Evolutionary conservation across 2,888 invertebrate species (phyloP).

Genomic region (Xylota segnis): DNA sequence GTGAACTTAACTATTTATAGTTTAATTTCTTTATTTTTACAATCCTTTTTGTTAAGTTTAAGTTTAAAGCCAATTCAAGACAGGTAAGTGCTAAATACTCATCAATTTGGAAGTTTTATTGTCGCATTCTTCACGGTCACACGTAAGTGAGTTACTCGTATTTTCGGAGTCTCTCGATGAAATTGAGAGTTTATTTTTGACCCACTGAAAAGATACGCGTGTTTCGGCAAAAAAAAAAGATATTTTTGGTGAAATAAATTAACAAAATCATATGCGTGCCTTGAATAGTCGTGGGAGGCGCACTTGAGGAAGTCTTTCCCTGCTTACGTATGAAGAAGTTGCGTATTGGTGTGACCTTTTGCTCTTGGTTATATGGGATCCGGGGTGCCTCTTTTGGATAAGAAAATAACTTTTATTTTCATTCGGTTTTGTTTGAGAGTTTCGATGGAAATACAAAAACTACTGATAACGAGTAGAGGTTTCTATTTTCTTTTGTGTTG

Average conservation of each 20-base stretch:
- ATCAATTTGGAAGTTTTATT: not conserved
- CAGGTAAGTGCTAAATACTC: constrained; percentile 55
- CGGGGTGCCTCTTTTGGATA: not conserved
- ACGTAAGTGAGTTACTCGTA: not conserved
- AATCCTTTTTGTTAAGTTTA: constrained; percentile 33
- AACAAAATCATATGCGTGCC: not conserved
- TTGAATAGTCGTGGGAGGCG: constrained; percentile 33
- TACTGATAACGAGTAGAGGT: constrained; percentile 43
- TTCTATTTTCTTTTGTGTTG: not conserved
- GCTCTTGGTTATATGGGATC: constrained; percentile 41
- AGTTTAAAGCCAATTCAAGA: constrained; percentile 78
- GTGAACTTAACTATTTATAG: constrained; percentile 12
- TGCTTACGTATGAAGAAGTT: constrained; percentile 15
- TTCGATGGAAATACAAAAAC: not conserved
- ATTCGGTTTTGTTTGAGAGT: not conserved
- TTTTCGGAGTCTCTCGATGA: constrained; percentile 11
- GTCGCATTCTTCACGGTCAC: constrained; percentile 16
- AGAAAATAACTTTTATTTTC: constrained; percentile 44
- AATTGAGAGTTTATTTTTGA: constrained; percentile 15
- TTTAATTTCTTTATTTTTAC: constrained; percentile 15
- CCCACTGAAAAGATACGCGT: constrained; percentile 12
- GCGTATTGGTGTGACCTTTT: constrained; percentile 46
- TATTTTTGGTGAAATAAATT: constrained; percentile 24
- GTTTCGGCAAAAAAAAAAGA: not conserved
- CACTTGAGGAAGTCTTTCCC: not conserved